Evolutionary conservation across 2,113 vertebrate species (phyloP), one percentile per base, ranked within the genome.

Genomic region (Scomber japonicus): DNA sequence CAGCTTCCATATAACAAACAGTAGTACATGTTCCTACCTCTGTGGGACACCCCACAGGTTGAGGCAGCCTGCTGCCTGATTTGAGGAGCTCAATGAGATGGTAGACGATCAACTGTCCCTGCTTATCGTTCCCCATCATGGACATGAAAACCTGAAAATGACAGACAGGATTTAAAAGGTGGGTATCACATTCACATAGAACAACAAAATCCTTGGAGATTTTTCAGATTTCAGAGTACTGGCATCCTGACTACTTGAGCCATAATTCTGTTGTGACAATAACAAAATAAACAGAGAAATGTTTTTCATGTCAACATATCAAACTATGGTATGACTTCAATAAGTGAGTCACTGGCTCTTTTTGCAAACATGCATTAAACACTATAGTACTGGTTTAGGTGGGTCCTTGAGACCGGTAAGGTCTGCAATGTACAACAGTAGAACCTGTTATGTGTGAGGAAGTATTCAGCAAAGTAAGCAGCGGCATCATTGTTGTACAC

Each of bases 41-140:
- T 77, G 94, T 90, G 44, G 97, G 97, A 72, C 97, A 98, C 4
- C 95, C 96, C 30, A 96, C 93, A 17, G 97, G 97, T 70, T 95
- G 94, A 0, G 96, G 97, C 31, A 99, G 93, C 83, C 97, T 95
- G 89, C 96, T 96, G 84, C 96, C 96, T 17, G 94, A 96, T 84
- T 97, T 99, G 66, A 99, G 94, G 72, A 99, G 96, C 80, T 98
- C 97, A 80, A 97, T 97, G 89, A 99, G 96, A 88, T 99, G 97
- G 91, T 98, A 99, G 19, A 99, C 97, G 70, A 99, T 99, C 96
- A 99, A 95, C 91, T 99, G 98, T 12, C 97, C 98, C 93, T 99
- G 97, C 88, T 99, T 99, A 85, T 99, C 98, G 53, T 96, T 97
- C 40, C 98, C 98, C 94, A 99, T 99, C 97, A 97, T 97, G 46